Conservation (phyloP, 1,140 invertebrate species). For the Trichoplusia ni region DNA sequence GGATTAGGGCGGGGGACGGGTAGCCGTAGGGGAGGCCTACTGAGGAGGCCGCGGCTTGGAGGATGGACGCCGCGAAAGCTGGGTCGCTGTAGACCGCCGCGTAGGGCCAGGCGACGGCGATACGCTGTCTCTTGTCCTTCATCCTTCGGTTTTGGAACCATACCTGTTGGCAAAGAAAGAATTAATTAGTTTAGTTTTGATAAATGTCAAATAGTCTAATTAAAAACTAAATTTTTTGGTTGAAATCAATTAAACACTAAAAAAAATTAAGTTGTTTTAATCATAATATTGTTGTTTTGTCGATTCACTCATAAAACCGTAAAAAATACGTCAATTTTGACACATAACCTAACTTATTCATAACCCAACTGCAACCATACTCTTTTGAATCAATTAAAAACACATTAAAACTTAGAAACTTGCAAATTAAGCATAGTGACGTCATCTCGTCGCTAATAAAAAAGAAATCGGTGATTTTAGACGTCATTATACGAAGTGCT, state of each 20-base stretch:
- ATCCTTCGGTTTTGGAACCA: constrained; percentile 99
- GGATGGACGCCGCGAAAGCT: constrained; percentile 93
- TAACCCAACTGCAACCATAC: no score
- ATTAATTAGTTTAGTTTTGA: not conserved
- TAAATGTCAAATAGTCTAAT: no score
- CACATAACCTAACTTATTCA: no score
- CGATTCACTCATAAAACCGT: no score
- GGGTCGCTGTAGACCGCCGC: constrained; percentile 96
- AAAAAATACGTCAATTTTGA: no score
- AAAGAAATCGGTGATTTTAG: constrained; percentile 15
- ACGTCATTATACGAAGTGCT: constrained; percentile 17
- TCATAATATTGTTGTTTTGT: not conserved
- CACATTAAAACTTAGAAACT: not conserved
- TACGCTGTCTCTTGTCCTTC: constrained; percentile 98
- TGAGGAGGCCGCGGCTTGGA: constrained; percentile 92
- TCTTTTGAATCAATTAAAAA: no score
- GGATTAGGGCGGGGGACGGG: constrained; percentile 79
- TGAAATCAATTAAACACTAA: no score
- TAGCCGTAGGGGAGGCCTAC: constrained; percentile 83
- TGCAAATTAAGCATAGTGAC: not conserved
- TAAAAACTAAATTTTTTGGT: no score
- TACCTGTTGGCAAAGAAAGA: constrained; percentile 86
- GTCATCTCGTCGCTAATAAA: not conserved
- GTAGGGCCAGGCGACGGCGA: constrained; percentile 97
- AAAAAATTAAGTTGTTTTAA: not conserved